Evolutionary conservation across 2,888 invertebrate species (phyloP).

Genomic region (Mythimna pallens): DNA sequence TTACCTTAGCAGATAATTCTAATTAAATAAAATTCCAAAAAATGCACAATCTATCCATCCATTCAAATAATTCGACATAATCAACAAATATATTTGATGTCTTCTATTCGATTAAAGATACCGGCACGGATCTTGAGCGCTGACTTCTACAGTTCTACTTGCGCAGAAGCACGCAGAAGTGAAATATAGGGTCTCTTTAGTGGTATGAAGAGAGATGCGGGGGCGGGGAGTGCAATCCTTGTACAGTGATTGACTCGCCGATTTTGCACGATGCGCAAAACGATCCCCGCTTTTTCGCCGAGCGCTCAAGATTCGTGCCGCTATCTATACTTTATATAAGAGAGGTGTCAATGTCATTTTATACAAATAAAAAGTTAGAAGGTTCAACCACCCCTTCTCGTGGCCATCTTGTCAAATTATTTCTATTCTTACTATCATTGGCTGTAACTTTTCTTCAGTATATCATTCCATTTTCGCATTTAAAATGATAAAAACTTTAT

Average conservation of each 20-base stretch:
- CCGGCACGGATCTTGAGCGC: too few relatives aligned
- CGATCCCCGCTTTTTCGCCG: too few relatives aligned
- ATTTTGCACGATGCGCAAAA: too few relatives aligned
- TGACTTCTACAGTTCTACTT: too few relatives aligned
- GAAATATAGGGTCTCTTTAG: too few relatives aligned
- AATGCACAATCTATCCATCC: not conserved
- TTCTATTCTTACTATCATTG: conserved; percentile 31
- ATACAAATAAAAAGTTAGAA: conserved; percentile 32
- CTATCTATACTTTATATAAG: too few relatives aligned
- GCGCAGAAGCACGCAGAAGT: too few relatives aligned
- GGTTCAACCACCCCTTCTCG: conserved; percentile 36
- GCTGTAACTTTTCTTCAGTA: conserved; percentile 12
- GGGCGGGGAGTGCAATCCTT: too few relatives aligned
- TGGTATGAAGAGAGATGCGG: too few relatives aligned
- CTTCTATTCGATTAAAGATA: conserved; percentile 45
- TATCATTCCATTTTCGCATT: conserved; percentile 28
- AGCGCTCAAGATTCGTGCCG: too few relatives aligned
- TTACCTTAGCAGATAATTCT: too few relatives aligned
- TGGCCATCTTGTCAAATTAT: conserved; percentile 41
- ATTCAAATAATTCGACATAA: not conserved
- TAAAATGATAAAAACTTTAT: conserved; percentile 39
- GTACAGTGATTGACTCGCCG: too few relatives aligned
- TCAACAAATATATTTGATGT: conserved; percentile 33
- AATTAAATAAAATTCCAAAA: not conserved
- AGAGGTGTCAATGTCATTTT: conserved; percentile 38